These are phyloP conservation scores for Xiphorhynchus elegans DNA, from an alignment of 2,113 vertebrate genomes.

Conservation along the genomic window DNA sequence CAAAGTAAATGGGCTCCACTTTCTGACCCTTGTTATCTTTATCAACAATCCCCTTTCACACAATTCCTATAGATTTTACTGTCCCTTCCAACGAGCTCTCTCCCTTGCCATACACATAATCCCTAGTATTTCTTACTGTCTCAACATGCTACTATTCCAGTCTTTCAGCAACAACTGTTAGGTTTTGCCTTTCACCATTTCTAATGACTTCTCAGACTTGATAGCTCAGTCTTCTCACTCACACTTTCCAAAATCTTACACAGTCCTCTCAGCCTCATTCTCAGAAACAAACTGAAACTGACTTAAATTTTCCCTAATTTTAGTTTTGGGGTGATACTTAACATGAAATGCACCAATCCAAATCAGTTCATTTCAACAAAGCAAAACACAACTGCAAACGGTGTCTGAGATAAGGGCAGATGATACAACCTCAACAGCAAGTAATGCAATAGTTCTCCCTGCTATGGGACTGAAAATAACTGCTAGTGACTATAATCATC, in stretches of 20 bases:
- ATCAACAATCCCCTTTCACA: background rate
- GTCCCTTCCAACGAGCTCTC: background rate
- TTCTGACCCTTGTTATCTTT: background rate
- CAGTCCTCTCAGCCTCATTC: background rate
- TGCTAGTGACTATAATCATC: background rate
- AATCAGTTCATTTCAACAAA: background rate
- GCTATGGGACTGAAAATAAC: background rate
- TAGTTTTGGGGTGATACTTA: background rate
- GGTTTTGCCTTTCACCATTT: background rate
- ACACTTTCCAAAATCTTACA: background rate
- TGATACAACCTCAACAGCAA: background rate
- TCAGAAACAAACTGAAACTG: background rate
- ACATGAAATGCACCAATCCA: background rate
- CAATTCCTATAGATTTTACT: background rate
- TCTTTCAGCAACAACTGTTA: background rate
- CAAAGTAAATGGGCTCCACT: background rate
- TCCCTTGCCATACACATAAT: background rate
- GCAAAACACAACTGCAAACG: background rate
- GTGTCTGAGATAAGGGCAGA: background rate
- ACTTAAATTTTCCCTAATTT: background rate
- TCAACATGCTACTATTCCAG: background rate
- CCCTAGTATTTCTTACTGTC: background rate
- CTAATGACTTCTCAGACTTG: background rate
- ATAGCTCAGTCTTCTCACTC: background rate
- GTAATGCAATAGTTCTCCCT: background rate